Conservation (phyloP, 1,140 invertebrate species). For the Dendroctonus ponderosae region DNA sequence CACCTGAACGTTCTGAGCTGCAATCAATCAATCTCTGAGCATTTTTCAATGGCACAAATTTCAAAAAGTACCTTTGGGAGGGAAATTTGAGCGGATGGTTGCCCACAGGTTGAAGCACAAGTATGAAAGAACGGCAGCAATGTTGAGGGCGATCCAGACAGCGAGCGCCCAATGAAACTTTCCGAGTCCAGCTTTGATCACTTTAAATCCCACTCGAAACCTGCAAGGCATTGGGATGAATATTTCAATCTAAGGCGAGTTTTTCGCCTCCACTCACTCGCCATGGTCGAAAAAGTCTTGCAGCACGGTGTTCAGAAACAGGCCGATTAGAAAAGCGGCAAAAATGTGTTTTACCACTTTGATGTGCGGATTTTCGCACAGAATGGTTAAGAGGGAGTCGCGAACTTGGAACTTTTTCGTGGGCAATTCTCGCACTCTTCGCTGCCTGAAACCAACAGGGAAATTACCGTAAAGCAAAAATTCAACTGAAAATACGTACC, state of each 20-base stretch:
- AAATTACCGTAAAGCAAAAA: neutral
- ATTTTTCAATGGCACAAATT: neutral
- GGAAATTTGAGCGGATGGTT: slow-evolving; percentile 39
- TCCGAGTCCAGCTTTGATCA: slow-evolving; percentile 57
- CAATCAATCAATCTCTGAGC: slow-evolving; percentile 5
- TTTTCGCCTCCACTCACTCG: slow-evolving; percentile 50
- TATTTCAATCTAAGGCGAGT: neutral
- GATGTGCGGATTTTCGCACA: slow-evolving; percentile 78
- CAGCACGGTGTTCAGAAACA: slow-evolving; percentile 69
- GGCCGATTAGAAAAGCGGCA: slow-evolving; percentile 72
- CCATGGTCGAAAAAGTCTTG: slow-evolving; percentile 72
- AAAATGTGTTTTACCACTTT: slow-evolving; percentile 82
- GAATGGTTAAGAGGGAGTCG: slow-evolving; percentile 73
- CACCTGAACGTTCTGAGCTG: slow-evolving; percentile 43
- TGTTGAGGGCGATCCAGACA: slow-evolving; percentile 59
- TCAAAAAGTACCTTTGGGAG: slow-evolving; percentile 48
- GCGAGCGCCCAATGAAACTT: slow-evolving; percentile 56
- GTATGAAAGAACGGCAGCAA: slow-evolving; percentile 56
- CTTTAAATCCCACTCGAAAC: slow-evolving; percentile 55
- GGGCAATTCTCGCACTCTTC: slow-evolving; percentile 2
- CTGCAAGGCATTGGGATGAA: slow-evolving; percentile 44
- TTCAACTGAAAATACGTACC: too few relatives aligned
- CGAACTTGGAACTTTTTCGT: slow-evolving; percentile 65
- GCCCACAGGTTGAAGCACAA: slow-evolving; percentile 59
- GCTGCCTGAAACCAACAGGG: neutral